Conservation (phyloP, 2,113 vertebrate genomes). For the Neolamprologus tretocephalus region DNA sequence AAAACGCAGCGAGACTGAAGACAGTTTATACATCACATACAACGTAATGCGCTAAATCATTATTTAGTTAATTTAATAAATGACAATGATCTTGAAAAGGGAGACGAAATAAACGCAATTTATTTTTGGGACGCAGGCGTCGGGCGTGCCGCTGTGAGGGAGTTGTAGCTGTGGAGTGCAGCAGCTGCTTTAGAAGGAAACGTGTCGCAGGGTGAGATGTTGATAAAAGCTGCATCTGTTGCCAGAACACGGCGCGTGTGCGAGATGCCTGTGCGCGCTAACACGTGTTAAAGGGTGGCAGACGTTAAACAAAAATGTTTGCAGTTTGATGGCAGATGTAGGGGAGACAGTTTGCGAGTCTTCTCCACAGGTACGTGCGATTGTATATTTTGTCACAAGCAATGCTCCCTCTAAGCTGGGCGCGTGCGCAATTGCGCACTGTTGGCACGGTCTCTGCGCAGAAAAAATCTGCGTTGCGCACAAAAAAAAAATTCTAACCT, state of each 20-base stretch:
- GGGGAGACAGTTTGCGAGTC: background rate
- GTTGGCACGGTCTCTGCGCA: background rate
- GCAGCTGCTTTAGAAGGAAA: constrained; percentile 41
- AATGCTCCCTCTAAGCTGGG: background rate
- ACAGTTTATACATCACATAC: background rate
- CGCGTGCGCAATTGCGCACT: background rate
- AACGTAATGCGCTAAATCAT: background rate
- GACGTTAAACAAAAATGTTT: constrained; percentile 13
- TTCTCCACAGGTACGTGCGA: background rate
- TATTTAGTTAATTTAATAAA: background rate
- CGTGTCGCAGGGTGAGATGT: constrained; percentile 26
- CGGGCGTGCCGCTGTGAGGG: background rate
- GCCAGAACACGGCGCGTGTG: background rate
- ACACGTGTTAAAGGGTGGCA: constrained; percentile 16
- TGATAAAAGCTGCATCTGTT: constrained; percentile 41
- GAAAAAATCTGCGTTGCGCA: background rate
- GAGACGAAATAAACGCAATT: background rate
- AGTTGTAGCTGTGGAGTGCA: background rate
- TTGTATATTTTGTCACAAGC: background rate
- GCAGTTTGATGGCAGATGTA: constrained; percentile 1
- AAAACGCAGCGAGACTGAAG: background rate
- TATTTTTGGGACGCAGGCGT: background rate
- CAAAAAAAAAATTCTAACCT: background rate
- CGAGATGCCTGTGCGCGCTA: background rate
- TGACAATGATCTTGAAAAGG: background rate